phyloP scores from a whole-genome alignment of 2,113 vertebrate species.

The Lepus americanus region DNA sequence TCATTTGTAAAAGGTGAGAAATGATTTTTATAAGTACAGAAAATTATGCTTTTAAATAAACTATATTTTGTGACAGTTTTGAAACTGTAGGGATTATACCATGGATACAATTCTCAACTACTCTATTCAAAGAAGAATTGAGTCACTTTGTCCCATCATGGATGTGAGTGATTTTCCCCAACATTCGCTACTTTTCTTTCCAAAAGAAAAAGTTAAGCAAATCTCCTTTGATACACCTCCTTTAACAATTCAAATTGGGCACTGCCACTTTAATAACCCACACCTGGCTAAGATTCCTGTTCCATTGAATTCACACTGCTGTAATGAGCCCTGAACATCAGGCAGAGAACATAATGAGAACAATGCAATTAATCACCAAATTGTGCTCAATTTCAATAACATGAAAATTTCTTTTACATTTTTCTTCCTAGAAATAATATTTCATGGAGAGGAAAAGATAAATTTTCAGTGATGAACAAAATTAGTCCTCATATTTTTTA shows the following conservation, averaged over 20 bases:
- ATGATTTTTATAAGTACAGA: neutral
- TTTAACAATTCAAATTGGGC: slow-evolving; percentile 85
- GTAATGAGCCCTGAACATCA: slow-evolving; percentile 86
- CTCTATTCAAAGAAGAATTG: slow-evolving; percentile 54
- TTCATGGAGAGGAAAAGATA: slow-evolving; percentile 83
- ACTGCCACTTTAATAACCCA: slow-evolving; percentile 86
- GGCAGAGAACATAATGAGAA: slow-evolving; percentile 85
- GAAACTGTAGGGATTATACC: slow-evolving; percentile 26
- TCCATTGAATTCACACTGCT: slow-evolving; percentile 80
- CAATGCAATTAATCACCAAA: slow-evolving; percentile 87
- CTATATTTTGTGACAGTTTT: slow-evolving; percentile 66
- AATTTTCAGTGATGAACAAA: slow-evolving; percentile 83
- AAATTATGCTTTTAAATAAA: neutral
- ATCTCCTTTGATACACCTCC: slow-evolving; percentile 84
- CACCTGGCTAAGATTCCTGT: slow-evolving; percentile 85
- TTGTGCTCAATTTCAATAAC: slow-evolving; percentile 85
- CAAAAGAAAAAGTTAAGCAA: slow-evolving; percentile 80
- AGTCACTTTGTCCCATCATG: slow-evolving; percentile 83
- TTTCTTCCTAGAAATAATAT: slow-evolving; percentile 86
- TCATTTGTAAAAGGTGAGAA: slow-evolving; percentile 45
- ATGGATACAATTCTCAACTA: slow-evolving; percentile 22
- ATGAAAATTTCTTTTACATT: slow-evolving; percentile 83
- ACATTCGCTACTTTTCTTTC: slow-evolving; percentile 81
- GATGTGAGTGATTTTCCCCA: slow-evolving; percentile 85
- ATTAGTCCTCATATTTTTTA: slow-evolving; percentile 53